Evolutionary conservation across 2,888 invertebrate genomes (phyloP).

Genomic region (Drosophila neonasuta): DNA sequence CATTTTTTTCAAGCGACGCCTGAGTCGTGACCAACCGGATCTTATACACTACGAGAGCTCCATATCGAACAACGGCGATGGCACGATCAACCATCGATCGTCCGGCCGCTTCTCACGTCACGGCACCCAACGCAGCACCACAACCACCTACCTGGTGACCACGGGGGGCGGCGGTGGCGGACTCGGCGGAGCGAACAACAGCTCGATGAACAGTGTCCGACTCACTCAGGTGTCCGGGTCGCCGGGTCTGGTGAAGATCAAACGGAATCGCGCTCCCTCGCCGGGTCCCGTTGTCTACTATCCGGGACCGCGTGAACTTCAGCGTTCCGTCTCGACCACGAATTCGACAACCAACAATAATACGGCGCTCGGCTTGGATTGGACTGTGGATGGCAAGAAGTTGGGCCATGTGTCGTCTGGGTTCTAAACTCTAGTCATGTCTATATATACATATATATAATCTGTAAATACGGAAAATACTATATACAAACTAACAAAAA

Average conservation of each 20-base stretch:
- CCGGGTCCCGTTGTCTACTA: conserved; percentile 83
- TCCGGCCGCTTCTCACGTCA: conserved; percentile 85
- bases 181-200: conserved; percentile 52
- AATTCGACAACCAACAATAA: conserved; percentile 76
- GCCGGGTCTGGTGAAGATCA: conserved; percentile 78
- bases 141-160: conserved; percentile 74
- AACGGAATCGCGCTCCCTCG: conserved; percentile 82
- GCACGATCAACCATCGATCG: conserved; percentile 84
- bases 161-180: conserved; percentile 55
- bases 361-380: conserved; percentile 79
- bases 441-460: conserved; percentile 14
- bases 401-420: conserved; percentile 82
- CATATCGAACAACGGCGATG: conserved; percentile 90
- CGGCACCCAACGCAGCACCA: conserved; percentile 82
- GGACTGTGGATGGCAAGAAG: conserved; percentile 77
- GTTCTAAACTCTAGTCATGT: conserved; percentile 68
- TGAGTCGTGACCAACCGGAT: conserved; percentile 87
- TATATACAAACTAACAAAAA: conserved; percentile 7
- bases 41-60: conserved; percentile 92
- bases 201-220: conserved; percentile 78
- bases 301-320: conserved; percentile 81
- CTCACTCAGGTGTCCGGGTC: conserved; percentile 74
- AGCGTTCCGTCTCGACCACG: conserved; percentile 75
- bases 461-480: conserved; percentile 19
- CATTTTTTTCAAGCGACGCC: conserved; percentile 88